Conservation (phyloP, 2,888 invertebrate species). For the Loripinus fragilis region DNA sequence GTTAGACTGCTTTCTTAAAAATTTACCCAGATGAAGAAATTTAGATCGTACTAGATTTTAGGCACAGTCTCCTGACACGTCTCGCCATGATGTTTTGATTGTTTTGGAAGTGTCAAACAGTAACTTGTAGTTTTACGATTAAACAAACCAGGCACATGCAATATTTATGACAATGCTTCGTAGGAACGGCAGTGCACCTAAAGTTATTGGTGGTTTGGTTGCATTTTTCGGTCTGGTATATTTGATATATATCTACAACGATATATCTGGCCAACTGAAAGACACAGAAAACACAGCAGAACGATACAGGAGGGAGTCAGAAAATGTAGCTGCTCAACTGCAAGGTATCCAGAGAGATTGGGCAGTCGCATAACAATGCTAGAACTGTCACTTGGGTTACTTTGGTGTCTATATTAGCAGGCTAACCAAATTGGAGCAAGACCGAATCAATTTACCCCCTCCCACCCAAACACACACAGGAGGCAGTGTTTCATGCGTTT, state of each 20-base stretch:
- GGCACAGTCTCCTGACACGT: conserved; percentile 61
- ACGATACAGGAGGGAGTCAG: conserved; percentile 73
- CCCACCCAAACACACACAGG: too few species aligned
- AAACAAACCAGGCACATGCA: not conserved
- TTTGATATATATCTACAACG: conserved; percentile 72
- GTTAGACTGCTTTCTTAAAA: too few species aligned
- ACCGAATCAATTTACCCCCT: too few species aligned
- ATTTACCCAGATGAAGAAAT: too few species aligned
- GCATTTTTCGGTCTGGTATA: conserved; percentile 69
- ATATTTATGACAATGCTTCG: conserved; percentile 52
- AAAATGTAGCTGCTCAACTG: conserved; percentile 73
- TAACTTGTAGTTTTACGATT: not conserved
- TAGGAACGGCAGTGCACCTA: conserved; percentile 67
- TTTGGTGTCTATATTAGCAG: too few species aligned
- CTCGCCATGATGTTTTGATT: conserved; percentile 72
- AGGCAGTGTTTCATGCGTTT: too few species aligned
- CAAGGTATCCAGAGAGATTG: conserved; percentile 70
- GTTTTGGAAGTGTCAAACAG: conserved; percentile 10
- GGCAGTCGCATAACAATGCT: too few species aligned
- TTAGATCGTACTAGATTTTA: too few species aligned
- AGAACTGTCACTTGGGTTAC: too few species aligned
- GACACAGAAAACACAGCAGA: conserved; percentile 73
- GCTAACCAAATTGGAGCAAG: too few species aligned
- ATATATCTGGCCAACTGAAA: conserved; percentile 69
- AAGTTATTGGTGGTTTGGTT: conserved; percentile 63